Evolutionary conservation across 1,140 invertebrate genomes (phyloP).

Genomic region (Cydia amplana): DNA sequence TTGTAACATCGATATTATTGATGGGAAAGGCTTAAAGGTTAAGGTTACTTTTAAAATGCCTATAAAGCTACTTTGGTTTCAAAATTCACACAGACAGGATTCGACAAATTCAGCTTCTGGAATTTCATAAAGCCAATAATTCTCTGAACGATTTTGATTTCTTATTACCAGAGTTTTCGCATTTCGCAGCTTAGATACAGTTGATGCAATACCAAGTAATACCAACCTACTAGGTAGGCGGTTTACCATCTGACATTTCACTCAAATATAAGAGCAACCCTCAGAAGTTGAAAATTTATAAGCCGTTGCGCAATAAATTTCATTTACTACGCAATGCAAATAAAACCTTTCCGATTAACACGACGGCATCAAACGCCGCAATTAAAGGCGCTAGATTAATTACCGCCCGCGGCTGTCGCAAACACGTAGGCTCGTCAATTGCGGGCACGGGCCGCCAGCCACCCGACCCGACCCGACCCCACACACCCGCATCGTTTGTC

Average conservation of each 20-base stretch:
- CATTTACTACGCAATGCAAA: constrained; percentile 11
- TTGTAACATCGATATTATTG: neutral
- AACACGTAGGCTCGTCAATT: constrained; percentile 55
- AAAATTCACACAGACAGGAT: too few species aligned
- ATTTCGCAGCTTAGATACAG: too few species aligned
- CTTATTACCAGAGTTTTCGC: neutral
- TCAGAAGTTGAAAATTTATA: neutral
- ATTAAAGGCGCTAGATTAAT: constrained; percentile 47
- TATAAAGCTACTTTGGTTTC: too few species aligned
- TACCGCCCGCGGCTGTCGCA: constrained; percentile 53
- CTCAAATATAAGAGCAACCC: neutral
- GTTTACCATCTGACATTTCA: neutral
- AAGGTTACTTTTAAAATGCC: too few species aligned
- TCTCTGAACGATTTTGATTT: too few species aligned
- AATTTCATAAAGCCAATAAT: too few species aligned
- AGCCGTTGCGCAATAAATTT: constrained; percentile 10
- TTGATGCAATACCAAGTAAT: too few species aligned
- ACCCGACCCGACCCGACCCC: neutral
- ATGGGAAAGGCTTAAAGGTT: neutral
- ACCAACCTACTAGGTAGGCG: neutral
- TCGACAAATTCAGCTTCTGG: too few species aligned
- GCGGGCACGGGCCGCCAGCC: constrained; percentile 45
- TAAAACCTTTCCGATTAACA: constrained; percentile 11
- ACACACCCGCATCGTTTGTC: constrained; percentile 56
- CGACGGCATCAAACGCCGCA: constrained; percentile 31